These are phyloP conservation scores for Orthochromis malagaraziensis DNA, from an alignment of 2,113 vertebrate species.

Conservation along the genomic window DNA sequence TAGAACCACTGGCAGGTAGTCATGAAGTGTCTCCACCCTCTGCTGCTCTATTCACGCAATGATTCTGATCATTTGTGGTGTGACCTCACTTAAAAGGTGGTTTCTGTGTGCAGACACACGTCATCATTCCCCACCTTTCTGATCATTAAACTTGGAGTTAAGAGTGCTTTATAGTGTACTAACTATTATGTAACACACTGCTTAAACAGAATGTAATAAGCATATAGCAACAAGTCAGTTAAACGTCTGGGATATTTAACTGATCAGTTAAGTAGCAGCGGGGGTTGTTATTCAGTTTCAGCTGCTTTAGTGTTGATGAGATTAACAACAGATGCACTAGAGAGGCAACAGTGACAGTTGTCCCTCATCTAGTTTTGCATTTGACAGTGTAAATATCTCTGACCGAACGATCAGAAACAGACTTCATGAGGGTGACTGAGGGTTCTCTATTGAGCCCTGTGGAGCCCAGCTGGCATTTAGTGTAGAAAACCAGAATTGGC, in stretches of 20 bases:
- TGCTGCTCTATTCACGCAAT: not conserved
- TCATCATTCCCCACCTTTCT: not conserved
- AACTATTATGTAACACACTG: not conserved
- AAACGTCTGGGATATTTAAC: not conserved
- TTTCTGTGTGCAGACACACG: not conserved
- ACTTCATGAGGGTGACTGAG: not conserved
- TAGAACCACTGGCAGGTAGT: constrained; percentile 47
- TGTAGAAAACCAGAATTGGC: not conserved
- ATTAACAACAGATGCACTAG: not conserved
- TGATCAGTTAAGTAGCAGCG: not conserved
- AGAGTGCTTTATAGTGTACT: not conserved
- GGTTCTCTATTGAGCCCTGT: not conserved
- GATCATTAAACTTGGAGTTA: not conserved
- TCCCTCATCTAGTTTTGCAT: not conserved
- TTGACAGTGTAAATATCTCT: not conserved
- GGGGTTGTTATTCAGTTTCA: not conserved
- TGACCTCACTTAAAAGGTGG: constrained; percentile 13
- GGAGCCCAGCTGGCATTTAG: not conserved
- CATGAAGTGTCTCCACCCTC: constrained; percentile 39
- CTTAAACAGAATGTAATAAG: not conserved
- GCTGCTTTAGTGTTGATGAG: not conserved
- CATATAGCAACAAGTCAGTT: not conserved
- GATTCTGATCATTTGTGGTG: not conserved
- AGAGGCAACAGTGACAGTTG: not conserved
- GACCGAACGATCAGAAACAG: not conserved